These are phyloP conservation scores for Melinopterus prodromus DNA, from an alignment of 2,888 invertebrate genomes.

Conservation along the genomic window DNA sequence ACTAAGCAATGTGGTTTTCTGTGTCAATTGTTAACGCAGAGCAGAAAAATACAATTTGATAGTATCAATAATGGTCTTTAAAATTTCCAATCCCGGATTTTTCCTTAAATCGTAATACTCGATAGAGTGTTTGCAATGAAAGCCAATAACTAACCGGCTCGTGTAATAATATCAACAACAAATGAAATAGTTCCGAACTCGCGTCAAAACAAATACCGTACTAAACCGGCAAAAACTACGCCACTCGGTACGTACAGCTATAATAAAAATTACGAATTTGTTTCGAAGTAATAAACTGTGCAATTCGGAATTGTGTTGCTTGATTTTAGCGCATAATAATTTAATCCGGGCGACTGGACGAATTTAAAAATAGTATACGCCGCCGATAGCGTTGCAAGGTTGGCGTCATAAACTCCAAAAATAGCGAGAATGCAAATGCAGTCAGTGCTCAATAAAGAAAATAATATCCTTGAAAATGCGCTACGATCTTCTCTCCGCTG, in stretches of 20 bases:
- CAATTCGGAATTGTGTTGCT: background rate
- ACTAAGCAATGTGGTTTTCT: too few relatives aligned
- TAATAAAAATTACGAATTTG: conserved; percentile 7
- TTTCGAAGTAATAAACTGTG: background rate
- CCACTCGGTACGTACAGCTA: background rate
- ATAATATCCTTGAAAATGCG: conserved; percentile 34
- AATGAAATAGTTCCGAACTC: background rate
- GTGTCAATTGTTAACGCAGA: background rate
- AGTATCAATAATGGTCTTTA: background rate
- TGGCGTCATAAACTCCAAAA: conserved; percentile 33
- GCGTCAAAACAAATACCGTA: background rate
- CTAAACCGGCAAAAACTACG: background rate
- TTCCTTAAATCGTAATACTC: background rate
- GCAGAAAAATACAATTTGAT: background rate
- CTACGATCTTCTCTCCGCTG: conserved; percentile 18
- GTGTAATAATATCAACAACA: background rate
- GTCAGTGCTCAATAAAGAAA: conserved; percentile 29
- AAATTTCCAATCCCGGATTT: background rate
- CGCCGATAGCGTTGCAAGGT: conserved; percentile 19
- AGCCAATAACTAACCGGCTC: background rate
- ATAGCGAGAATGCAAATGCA: conserved; percentile 32
- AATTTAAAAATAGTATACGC: conserved; percentile 15
- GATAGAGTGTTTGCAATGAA: background rate
- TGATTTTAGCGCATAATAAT: conserved; percentile 9
- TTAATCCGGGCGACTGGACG: background rate